Evolutionary conservation across 2,888 invertebrate species (phyloP), one percentile per base, ranked within the genome.

Genomic region (Metallyticus violacea): DNA sequence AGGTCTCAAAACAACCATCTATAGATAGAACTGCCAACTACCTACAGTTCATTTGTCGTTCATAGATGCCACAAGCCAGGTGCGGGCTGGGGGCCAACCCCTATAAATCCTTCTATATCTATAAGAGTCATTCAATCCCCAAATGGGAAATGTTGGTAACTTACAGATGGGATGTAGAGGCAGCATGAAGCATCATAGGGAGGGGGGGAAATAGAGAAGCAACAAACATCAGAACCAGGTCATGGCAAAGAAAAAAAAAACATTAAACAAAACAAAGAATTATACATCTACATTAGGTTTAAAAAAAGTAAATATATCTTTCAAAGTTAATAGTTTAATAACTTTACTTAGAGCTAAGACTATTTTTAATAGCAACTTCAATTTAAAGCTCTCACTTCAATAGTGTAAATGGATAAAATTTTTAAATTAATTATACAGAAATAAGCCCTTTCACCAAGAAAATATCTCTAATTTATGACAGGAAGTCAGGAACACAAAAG

Each of bases 91-190:
- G 28, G 83, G 77, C 83, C 83, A 83, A 28, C 83, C 83, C 77
- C 83, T 76, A 77, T 83, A 83, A 40, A 83, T 77, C 83, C 83
- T 83, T 29, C 83, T 83, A 29, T 77, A 83, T 83, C 83, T 83
- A 83, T 76, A 76, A 77, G 77, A n/a, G 22, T 40, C 6, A 82
- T 82, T 76, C 62, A 82, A 15, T 27, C 76, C 77, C 83, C 27
- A 77, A 83, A 77, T 77, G 83, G 77, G 29, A 83, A 83, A 77
- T 28, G 83, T 83, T 77, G 77, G 83, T 83, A 83, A 83, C 83
- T 83, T 83, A 83, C 83, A 83, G 83, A 83, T 83, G 77, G 83
- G 83, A 83, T 25, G 83, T 9, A 26, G 27, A 77, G 83, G 15
- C 77, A 77, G 27, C 83, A 26, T 28, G 77, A 77, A 22, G 83